Base-by-base conservation (phyloP, 2,797 vertebrate species). In the Cichlasoma orientale region DNA sequence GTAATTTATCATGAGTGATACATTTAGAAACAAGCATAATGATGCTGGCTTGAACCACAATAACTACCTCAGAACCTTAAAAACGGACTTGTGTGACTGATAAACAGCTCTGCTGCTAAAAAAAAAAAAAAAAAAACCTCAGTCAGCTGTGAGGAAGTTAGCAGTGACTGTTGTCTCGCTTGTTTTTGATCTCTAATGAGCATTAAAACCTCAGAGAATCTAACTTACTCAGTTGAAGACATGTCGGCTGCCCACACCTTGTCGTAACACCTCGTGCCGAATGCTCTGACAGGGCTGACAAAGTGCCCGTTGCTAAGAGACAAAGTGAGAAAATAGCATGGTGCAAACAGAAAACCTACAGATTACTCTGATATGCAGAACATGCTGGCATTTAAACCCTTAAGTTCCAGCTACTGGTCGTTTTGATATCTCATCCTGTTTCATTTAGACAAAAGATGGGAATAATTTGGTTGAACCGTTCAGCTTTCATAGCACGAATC, bases 261-360 rank as follows among this genome's bases (percentile, higher is more conserved):
- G 38, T 68, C 56, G 29, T 74, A 79, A 79, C 71, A 89, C 83
- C 79, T 86, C 73, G 25, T 70, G 78, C 75, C 36, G 77, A 75
- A 52, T 5, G 70, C 73, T 80, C 56, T 79, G 82, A 87, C 81
- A 56, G 33, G 14, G 72, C 75, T 69, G 80, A 85, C 81, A 80
- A 81, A 77, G 85, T 78, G 86, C 75, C 82, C 56, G 93, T 92
- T 94, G 92, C 93, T 92, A 89, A 89, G 93, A 90, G 83, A 93
- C 91, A 76, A 84, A 86, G 80, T 81, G 79, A 83, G 81, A 85
- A 89, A 90, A 88, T 84, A 82, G 83, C 79, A 55, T 2, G 31
- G 75, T 57, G 33, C 71, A 36, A 86, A 41, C 61, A 53, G 61
- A 71, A 79, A 80, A 81, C 50, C 77, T 76, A 56, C 69, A 80